A percentile compares a stretch with the other conserved stretches of the same genome.
Conservation (phyloP, 2,113 vertebrate species). For the Saccopteryx bilineata region DNA sequence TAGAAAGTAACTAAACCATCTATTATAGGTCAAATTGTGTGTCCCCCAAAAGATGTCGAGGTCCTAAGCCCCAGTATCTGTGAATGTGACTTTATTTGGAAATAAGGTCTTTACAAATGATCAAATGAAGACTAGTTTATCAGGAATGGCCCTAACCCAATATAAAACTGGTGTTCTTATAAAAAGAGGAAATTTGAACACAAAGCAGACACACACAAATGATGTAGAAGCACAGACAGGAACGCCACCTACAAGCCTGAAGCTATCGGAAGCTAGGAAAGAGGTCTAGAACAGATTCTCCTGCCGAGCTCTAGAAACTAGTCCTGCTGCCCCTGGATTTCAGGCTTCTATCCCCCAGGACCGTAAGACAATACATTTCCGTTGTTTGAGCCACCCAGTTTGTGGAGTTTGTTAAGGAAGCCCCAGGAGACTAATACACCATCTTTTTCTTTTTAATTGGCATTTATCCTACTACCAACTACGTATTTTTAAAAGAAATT, state of each 20-base stretch:
- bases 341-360: slow-evolving; percentile 11
- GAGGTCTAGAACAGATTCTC: background rate
- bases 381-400: background rate
- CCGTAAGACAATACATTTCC: background rate
- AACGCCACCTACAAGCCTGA: background rate
- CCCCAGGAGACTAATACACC: background rate
- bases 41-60: background rate
- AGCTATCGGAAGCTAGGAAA: background rate
- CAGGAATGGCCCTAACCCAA: background rate
- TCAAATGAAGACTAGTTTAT: background rate
- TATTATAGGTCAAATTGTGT: background rate
- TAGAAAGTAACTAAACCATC: slow-evolving; percentile 33
- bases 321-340: background rate
- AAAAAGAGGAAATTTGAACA: background rate
- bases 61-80: background rate
- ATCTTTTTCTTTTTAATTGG: background rate
- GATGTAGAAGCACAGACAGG: background rate
- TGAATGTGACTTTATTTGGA: slow-evolving; percentile 33
- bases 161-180: background rate
- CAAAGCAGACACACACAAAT: background rate
- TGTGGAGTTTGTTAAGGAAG: background rate
- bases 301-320: background rate
- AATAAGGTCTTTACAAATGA: slow-evolving; percentile 39
- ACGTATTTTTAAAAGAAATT: slow-evolving; percentile 15
- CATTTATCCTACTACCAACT: slow-evolving; percentile 47